These are phyloP conservation scores for Chrysochloris asiatica DNA, from an alignment of 2,113 vertebrate genomes.

Conservation along the genomic window DNA sequence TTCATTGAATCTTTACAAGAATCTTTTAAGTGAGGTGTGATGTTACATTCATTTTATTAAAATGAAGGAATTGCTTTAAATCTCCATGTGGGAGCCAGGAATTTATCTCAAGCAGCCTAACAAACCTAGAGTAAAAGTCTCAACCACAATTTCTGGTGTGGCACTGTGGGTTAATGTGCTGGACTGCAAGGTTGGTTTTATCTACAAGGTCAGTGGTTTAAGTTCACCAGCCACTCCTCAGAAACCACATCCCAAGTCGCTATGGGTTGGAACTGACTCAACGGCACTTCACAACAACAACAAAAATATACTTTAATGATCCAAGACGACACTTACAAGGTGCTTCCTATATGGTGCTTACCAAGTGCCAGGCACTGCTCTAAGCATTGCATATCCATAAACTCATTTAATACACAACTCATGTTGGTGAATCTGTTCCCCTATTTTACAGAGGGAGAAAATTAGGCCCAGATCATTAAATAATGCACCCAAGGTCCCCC, in stretches of 20 bases:
- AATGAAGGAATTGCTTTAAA: neutral
- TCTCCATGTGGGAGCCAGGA: neutral
- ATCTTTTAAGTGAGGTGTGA: neutral
- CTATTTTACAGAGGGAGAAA: neutral
- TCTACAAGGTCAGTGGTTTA: no score
- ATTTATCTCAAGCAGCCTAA: neutral
- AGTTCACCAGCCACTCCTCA: no score
- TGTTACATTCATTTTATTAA: neutral
- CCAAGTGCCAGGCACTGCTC: neutral
- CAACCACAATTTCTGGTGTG: no score
- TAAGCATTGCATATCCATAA: neutral
- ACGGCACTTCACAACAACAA: no score
- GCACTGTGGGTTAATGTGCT: no score
- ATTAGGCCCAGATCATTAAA: neutral
- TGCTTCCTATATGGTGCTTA: neutral
- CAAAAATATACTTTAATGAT: no score
- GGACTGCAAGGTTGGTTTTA: no score
- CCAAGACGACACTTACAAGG: neutral
- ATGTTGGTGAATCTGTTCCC: neutral
- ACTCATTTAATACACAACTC: neutral
- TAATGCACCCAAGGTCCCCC: neutral
- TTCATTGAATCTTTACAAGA: neutral
- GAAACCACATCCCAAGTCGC: no score
- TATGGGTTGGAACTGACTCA: no score
- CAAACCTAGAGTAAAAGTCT: neutral